Evolutionary conservation across 2,797 vertebrate genomes (phyloP), one percentile per base, ranked within the genome.

Genomic region (Microcaecilia unicolor): DNA sequence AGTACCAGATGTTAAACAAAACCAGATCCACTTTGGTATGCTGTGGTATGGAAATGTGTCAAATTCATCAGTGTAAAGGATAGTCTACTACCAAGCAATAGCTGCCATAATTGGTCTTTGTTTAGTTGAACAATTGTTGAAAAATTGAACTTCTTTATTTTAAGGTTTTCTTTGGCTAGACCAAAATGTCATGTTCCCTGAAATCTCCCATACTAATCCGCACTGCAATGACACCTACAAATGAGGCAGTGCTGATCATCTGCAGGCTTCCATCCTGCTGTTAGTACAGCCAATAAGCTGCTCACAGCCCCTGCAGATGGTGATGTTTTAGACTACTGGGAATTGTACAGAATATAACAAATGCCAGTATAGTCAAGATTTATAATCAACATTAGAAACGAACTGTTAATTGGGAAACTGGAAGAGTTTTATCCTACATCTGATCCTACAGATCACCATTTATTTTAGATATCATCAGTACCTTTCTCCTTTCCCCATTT

Each of bases 251-350:
- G 29, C 34, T 69, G 41, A 57, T 49, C 47, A 24, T 29, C 39
- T 50, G 25, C 36, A 45, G 25, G 39, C 32, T 47, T 64, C 54
- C 30, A 33, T 48, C 29, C 28, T 26, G 17, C 35, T 52, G 28
- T n/a, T n/a, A 50, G 46, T 40, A 25, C 28, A 53, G 38, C 58
- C 44, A 48, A 48, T 40, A 61, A 37, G 36, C 34, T 48, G 41
- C 51, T 67, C 64, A 44, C 26, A 24, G 58, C 15, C 72, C 45
- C 48, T 49, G 42, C 38, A 63, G 57, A 51, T 41, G 45, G 33
- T 64, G 44, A 35, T 53, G 35, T 48, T 42, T 66, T 58, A 48
- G 34, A 53, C 50, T 44, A 47, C 28, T 61, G 29, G 49, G 41
- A 41, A 44, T 63, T 52, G 51, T 34, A 37, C 64, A 31, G 60